phyloP scores from a whole-genome alignment of 2,113 vertebrate species.

The Atractosteus spatula region DNA sequence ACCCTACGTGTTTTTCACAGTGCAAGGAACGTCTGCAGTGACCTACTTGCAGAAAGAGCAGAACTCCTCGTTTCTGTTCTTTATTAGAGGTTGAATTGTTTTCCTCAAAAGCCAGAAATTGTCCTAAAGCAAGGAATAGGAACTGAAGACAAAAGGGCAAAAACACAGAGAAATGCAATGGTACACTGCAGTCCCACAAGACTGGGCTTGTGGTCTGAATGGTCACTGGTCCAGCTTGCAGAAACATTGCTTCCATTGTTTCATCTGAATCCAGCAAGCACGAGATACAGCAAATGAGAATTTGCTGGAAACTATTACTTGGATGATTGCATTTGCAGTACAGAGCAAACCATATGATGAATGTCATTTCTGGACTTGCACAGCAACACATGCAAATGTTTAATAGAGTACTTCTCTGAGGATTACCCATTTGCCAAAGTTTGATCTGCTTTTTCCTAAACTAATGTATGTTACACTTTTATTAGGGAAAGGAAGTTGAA shows the following conservation, averaged over 20 bases:
- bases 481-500: background rate
- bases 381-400: background rate
- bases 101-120: background rate
- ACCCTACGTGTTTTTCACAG: no score
- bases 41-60: no score
- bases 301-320: conserved; percentile 15
- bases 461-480: background rate
- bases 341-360: background rate
- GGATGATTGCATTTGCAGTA: background rate
- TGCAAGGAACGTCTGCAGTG: no score
- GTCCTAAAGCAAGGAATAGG: background rate
- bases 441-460: background rate
- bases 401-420: background rate
- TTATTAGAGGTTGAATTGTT: no score
- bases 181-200: background rate
- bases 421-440: background rate
- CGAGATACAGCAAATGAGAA: background rate
- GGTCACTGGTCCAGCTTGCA: conserved; percentile 3
- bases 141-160: background rate
- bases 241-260: conserved; percentile 11
- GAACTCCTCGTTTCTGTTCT: no score
- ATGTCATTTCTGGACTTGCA: no score
- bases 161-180: background rate
- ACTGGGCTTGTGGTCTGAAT: no score
- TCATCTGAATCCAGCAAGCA: background rate